phyloP scores from a whole-genome alignment of 2,888 invertebrate species.

The Epsilonema sp. region DNA sequence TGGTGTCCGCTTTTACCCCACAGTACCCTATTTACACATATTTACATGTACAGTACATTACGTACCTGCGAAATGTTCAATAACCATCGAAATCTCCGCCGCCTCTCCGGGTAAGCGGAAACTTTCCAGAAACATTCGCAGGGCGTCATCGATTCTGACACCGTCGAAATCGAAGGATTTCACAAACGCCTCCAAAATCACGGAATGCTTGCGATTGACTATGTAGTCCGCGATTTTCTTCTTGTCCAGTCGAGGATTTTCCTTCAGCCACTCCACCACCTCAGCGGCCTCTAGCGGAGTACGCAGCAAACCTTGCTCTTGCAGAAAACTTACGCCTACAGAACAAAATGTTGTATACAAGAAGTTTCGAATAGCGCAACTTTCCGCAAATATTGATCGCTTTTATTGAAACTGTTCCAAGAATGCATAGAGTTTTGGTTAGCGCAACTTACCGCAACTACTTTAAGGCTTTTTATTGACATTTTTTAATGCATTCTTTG shows the following conservation, averaged over 20 bases:
- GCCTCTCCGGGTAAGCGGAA: constrained; percentile 96
- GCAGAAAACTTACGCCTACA: constrained; percentile 57
- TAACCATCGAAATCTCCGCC: constrained; percentile 73
- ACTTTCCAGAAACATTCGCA: constrained; percentile 78
- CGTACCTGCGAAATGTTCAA: constrained; percentile 67
- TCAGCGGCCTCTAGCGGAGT: constrained; percentile 58
- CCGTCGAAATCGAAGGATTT: constrained; percentile 78
- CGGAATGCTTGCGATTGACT: background rate
- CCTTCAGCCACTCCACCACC: constrained; percentile 68
- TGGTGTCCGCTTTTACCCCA: no score
- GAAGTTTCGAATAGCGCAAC: no score
- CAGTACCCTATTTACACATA: no score
- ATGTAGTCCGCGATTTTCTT: constrained; percentile 8
- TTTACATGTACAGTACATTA: no score
- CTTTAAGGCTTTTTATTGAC: no score
- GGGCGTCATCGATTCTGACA: constrained; percentile 72
- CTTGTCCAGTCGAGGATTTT: constrained; percentile 84
- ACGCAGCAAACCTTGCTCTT: constrained; percentile 65
- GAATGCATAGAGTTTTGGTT: no score
- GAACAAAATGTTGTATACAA: no score
- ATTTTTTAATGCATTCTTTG: no score
- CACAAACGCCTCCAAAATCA: constrained; percentile 22
- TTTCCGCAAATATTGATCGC: no score
- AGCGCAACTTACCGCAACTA: no score
- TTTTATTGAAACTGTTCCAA: no score